Percentiles rank a stretch among this genome's conserved stretches.
These are phyloP conservation scores for Synaphobranchus kaupii DNA, from an alignment of 2,797 vertebrate genomes.

Conservation along the genomic window DNA sequence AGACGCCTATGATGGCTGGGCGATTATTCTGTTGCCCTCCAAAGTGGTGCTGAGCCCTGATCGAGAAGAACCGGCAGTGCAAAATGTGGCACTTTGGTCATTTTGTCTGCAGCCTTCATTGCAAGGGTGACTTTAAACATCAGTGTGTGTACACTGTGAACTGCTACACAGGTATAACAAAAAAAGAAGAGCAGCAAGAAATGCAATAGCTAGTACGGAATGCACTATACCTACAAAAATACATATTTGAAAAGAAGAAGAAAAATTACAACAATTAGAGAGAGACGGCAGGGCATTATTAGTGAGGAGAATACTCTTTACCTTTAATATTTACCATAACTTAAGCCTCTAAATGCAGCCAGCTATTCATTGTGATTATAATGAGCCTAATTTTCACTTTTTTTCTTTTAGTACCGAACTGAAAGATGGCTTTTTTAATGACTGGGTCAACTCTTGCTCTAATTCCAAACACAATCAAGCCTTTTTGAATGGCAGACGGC, in stretches of 20 bases:
- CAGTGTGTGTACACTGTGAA: not conserved
- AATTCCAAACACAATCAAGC: slow-evolving; percentile 22
- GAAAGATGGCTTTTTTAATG: slow-evolving; percentile 14
- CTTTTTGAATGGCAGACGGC: slow-evolving; percentile 21
- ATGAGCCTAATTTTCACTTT: slow-evolving; percentile 25
- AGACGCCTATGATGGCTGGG: not conserved
- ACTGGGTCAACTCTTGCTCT: slow-evolving; percentile 18
- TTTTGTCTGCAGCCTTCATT: slow-evolving; percentile 5
- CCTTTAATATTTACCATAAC: slow-evolving; percentile 22
- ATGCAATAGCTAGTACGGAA: not conserved
- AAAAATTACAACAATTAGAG: not conserved
- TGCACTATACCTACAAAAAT: not conserved
- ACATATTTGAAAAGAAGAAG: slow-evolving; percentile 15
- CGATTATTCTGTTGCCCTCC: not conserved
- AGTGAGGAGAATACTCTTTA: slow-evolving; percentile 16
- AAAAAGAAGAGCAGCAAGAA: not conserved
- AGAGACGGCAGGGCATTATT: not conserved
- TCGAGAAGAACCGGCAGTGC: not conserved
- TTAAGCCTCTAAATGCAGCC: not conserved
- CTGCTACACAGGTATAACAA: not conserved
- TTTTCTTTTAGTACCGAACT: not conserved
- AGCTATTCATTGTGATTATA: slow-evolving; percentile 4
- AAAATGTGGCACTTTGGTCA: no score
- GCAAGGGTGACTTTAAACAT: not conserved
- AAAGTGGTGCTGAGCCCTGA: not conserved